phyloP scores from a whole-genome alignment of 1,140 invertebrate genomes.

The Solen grandis region DNA sequence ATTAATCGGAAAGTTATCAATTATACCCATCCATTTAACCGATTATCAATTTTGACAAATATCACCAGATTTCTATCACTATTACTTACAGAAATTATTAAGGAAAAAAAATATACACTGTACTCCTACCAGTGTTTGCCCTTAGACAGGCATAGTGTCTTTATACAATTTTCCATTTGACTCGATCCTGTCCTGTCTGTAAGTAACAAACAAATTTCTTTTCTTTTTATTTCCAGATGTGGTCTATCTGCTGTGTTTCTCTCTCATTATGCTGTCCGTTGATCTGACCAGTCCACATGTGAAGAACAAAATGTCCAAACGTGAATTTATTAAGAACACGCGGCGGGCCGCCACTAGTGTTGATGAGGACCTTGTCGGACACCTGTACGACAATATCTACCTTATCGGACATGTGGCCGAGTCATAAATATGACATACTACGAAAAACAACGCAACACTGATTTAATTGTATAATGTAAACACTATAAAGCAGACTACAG shows the following conservation, averaged over 20 bases:
- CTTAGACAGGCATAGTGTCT: not conserved
- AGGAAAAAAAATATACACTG: not conserved
- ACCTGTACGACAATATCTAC: slow-evolving; percentile 84
- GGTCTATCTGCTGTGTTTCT: slow-evolving; percentile 83
- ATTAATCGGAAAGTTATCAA: no score
- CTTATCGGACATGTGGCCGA: slow-evolving; percentile 82
- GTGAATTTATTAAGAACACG: slow-evolving; percentile 84
- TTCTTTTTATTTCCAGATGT: slow-evolving; percentile 79
- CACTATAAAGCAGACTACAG: no score
- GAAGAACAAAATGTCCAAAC: slow-evolving; percentile 85
- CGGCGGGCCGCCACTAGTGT: slow-evolving; percentile 80
- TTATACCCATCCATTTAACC: no score
- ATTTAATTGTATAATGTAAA: no score
- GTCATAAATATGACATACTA: slow-evolving; percentile 34
- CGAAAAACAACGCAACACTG: not conserved
- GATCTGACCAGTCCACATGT: slow-evolving; percentile 83
- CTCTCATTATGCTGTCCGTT: slow-evolving; percentile 83
- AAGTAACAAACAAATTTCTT: no score
- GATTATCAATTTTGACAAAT: no score
- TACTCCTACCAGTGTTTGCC: not conserved
- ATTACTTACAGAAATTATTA: no score
- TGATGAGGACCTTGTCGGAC: slow-evolving; percentile 82
- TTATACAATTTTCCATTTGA: not conserved
- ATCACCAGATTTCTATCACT: no score
- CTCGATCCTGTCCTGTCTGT: not conserved